These are phyloP conservation scores for Oriolus oriolus DNA, from an alignment of 2,113 vertebrate species.

Conservation along the genomic window DNA sequence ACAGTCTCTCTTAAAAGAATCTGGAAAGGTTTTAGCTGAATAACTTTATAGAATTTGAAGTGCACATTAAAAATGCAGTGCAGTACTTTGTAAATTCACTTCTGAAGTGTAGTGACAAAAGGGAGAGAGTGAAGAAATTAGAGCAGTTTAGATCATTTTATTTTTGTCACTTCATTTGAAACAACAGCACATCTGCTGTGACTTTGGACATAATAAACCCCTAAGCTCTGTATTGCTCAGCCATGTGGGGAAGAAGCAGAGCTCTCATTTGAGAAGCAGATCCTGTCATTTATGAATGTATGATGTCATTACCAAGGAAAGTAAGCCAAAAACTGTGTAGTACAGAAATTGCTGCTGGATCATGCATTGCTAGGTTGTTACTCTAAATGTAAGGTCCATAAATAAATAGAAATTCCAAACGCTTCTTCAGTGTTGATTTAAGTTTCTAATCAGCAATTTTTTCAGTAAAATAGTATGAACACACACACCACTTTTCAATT, in stretches of 20 bases:
- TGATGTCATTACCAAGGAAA: background rate
- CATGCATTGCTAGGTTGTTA: background rate
- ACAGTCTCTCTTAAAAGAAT: background rate
- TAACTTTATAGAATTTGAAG: background rate
- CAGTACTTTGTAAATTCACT: background rate
- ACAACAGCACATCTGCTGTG: background rate
- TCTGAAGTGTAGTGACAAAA: background rate
- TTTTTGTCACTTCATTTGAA: slow-evolving; percentile 17
- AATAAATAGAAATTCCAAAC: background rate
- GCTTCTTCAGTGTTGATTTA: background rate
- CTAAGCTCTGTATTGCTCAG: background rate
- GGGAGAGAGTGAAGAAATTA: background rate
- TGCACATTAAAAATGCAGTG: background rate
- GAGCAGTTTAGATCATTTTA: background rate
- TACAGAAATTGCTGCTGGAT: background rate
- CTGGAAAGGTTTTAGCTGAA: background rate
- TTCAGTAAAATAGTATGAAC: background rate
- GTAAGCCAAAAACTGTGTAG: background rate
- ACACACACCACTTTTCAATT: background rate
- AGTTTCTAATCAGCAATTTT: background rate
- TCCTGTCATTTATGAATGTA: background rate
- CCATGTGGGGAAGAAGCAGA: background rate
- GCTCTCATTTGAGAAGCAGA: background rate
- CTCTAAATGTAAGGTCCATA: background rate
- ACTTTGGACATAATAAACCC: background rate